Evolutionary conservation across 1,140 invertebrate genomes (phyloP), one percentile per base, ranked within the genome.

Genomic region (Camponotus pennsylvanicus): DNA sequence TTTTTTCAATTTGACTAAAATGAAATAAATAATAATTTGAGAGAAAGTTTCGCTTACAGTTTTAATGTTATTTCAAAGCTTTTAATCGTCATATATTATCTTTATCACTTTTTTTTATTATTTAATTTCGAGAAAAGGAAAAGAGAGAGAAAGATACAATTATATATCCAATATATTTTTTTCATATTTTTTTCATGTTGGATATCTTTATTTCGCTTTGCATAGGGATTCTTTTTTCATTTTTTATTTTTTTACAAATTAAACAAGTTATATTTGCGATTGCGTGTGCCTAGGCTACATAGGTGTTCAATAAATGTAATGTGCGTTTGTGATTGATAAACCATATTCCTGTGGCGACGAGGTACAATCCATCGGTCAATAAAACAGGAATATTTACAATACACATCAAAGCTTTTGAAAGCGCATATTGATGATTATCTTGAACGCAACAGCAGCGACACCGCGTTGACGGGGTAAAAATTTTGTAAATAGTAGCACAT

Each of bases 311-410:
- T 83, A 83, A 83, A 83, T 83, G 75, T 75, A 13, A 75, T n/a
- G 13, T 83, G 18, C 69, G 40, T 83, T 83, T 83, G 15, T 52
- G 69, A 83, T 83, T 83, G 69, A 83, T 27, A 75, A 73, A 75
- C 40, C 69, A 7, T 40, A 34, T 18, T 75, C 1, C 79, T 73
- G 70, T 61, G 79, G 69, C 21, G 55, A 73, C 55, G 37, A 73
- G 3, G 7, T 45, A 45, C 40, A 59, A 67, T 42, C 55, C 27
- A 49, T 61, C n/a, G 69, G 69, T 83, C 69, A 83, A 83, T 83
- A 83, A 83, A 83, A 75, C 69, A 45, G 55, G 45, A 75, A 49
- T 83, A 83, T 83, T 83, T 75, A 27, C 57, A 83, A 40, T 82
- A 21, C 18, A 55, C 71, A 73, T 83, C 55, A 83, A 83, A 83